Base-by-base conservation (phyloP, 2,113 vertebrate genomes). In the Phyllopteryx taeniolatus region DNA sequence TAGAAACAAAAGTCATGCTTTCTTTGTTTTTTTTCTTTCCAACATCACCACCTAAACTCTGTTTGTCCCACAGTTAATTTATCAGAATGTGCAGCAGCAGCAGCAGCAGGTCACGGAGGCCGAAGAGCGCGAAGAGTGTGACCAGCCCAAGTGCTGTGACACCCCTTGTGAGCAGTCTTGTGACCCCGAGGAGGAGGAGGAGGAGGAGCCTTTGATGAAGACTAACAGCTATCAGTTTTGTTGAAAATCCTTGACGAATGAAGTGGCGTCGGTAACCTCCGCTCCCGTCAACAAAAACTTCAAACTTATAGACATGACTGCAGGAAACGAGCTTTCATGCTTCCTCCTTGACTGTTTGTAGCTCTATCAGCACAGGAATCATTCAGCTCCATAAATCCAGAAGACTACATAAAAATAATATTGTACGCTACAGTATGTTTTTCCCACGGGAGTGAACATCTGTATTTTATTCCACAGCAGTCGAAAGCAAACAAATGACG, bases 151-250 rank as follows among this genome's bases (percentile, higher is more conserved):
- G 84, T 89, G 85, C 87, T 93, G 90, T 0, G 89, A 93, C 49
- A 91, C 91, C 85, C 94, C 94, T 85, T 95, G 92, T 0, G 95
- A 95, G 75, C 92, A 85, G 79, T 94, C 94, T 89, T 96, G 95
- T 3, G 95, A 96, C 75, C 92, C 90, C 7, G 93, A 90, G 73
- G 94, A 94, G 56, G 87, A 87, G 0, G 88, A 91, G 73, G 93
- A 95, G 83, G 35, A 39, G 35, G 1, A 39, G 35, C 94, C 93
- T 27, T 92, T 96, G 78, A 93, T 96, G 89, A 97, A 95, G 80
- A 91, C 95, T 80, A 99, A 98, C 88, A 97, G 96, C 90, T 99
- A 98, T 51, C 95, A 98, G 93, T 96, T 98, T 88, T 96, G 95
- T 84, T 98, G 91, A 93, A 75, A 27, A 13, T 33, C 63, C 15